Percentiles rank a stretch among this genome's conserved stretches.
These are phyloP conservation scores for Scomberomorus guttatus DNA, from an alignment of 2,797 vertebrate genomes.

Conservation along the genomic window DNA sequence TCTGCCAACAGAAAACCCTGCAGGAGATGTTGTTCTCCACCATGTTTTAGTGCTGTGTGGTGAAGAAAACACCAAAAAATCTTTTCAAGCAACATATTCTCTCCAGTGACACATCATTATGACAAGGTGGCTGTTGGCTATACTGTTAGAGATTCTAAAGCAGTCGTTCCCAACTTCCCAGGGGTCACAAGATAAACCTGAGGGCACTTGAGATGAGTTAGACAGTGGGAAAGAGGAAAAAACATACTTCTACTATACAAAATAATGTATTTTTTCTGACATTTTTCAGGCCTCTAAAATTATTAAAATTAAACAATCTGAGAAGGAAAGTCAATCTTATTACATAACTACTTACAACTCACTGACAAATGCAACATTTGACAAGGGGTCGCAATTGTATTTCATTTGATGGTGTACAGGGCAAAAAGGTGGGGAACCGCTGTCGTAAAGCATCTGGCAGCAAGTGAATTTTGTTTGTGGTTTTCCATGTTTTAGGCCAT, in stretches of 20 bases:
- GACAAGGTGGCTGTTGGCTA: not conserved
- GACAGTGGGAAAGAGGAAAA: not conserved
- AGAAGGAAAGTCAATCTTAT: not conserved
- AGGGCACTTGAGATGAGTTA: not conserved
- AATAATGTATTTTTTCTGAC: slow-evolving; percentile 16
- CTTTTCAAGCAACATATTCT: not conserved
- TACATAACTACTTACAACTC: slow-evolving; percentile 1
- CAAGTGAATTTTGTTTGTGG: not conserved
- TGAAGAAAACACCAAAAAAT: slow-evolving; percentile 12
- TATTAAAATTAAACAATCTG: slow-evolving; percentile 21
- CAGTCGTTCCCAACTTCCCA: not conserved
- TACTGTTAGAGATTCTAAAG: not conserved
- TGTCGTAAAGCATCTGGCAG: not conserved
- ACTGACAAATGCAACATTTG: not conserved
- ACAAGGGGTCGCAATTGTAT: not conserved
- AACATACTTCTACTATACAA: not conserved
- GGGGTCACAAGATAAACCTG: slow-evolving; percentile 10
- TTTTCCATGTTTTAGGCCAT: not conserved
- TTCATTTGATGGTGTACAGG: not conserved
- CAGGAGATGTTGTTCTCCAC: slow-evolving; percentile 42
- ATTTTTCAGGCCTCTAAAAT: slow-evolving; percentile 2
- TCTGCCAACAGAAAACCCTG: slow-evolving; percentile 53
- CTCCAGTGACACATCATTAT: not conserved
- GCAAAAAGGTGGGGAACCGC: not conserved
- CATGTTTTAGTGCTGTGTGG: slow-evolving; percentile 11